Percentiles rank a stretch among this genome's conserved stretches.
Conservation (phyloP, 92 coral and sea anemone species). For the Paragorgia papillata region DNA sequence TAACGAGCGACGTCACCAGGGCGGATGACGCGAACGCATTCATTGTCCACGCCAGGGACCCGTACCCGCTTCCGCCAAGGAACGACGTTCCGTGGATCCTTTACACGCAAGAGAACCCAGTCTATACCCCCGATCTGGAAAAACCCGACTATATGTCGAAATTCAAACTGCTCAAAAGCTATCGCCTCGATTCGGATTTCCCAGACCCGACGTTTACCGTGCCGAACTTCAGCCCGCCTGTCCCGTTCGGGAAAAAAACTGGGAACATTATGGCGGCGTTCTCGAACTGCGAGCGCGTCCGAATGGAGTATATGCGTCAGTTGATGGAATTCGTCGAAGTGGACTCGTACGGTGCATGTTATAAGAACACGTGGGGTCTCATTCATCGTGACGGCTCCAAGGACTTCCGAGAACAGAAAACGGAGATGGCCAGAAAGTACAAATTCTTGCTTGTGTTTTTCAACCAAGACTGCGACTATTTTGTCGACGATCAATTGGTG, state of each 20-base stretch:
- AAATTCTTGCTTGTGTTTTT: constrained; percentile 88
- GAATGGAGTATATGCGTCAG: constrained; percentile 44
- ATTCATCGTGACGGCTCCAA: constrained; percentile 32
- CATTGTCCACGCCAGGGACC: constrained; percentile 37
- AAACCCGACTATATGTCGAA: constrained; percentile 66
- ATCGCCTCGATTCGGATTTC: constrained; percentile 52
- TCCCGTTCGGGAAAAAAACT: constrained; percentile 46
- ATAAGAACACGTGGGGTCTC: constrained; percentile 30
- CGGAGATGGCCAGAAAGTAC: constrained; percentile 69
- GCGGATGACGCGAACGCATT: constrained; percentile 27
- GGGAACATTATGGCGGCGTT: constrained; percentile 35
- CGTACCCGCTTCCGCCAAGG: not conserved
- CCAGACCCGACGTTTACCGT: constrained; percentile 18
- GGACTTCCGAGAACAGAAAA: constrained; percentile 79
- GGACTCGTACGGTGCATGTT: constrained; percentile 50
- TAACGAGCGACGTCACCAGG: constrained; percentile 10
- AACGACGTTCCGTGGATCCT: constrained; percentile 27
- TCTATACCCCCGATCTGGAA: constrained; percentile 16
- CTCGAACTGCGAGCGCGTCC: constrained; percentile 43
- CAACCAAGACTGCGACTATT: constrained; percentile 97
- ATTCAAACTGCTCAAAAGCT: constrained; percentile 41
- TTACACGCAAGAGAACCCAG: constrained; percentile 31
- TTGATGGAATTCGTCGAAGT: constrained; percentile 44
- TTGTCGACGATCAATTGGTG: constrained; percentile 84
- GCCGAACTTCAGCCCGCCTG: constrained; percentile 40